Evolutionary conservation across 2,797 vertebrate genomes (phyloP), one percentile per base, ranked within the genome.

Genomic region (Poecilia gillii): DNA sequence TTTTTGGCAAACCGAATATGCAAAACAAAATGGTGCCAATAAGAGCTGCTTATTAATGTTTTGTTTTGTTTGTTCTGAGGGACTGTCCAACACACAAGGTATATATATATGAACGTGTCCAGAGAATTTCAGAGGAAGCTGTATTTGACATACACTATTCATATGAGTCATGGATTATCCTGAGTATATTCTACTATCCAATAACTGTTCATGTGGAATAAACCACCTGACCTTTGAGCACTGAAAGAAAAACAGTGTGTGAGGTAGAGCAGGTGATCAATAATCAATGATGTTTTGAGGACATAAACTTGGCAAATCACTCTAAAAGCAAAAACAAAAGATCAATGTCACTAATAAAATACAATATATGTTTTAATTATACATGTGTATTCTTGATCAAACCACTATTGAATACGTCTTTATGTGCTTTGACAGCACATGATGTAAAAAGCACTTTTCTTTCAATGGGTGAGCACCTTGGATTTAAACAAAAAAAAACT

Each of bases 161-260:
- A 64, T 25, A 16, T 6, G 31, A 73, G 18, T 25, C n/a, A 28
- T 31, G 11, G n/a, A 62, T 62, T 31, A 62, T 62, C 57, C 57
- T 6, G 28, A 62, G 12, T 49, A 59, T 41, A 39, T 39, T 9
- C 1, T 47, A 31, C 53, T 4, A 73, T n/a, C 18, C 1, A 9
- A 20, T 6, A 23, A 51, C 18, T 68, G 77, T 62, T 81, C 75
- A 86, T 80, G 79, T 91, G 62, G 81, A 13, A 16, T 14, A 39
- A 6, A 14, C 43, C 0, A 0, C 6, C 36, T 46, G 49, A 84
- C 73, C 88, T 89, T 88, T 88, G 80, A 73, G 43, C 25, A 3
- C 2, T 72, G 71, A 20, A 46, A 3, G 76, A 20, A 75, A 82
- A 79, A 83, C 76, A 3, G 28, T 23, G 49, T 3, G 23, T 39